These are phyloP conservation scores for Diadophis punctatus DNA, from an alignment of 2,113 vertebrate genomes.

Conservation along the genomic window DNA sequence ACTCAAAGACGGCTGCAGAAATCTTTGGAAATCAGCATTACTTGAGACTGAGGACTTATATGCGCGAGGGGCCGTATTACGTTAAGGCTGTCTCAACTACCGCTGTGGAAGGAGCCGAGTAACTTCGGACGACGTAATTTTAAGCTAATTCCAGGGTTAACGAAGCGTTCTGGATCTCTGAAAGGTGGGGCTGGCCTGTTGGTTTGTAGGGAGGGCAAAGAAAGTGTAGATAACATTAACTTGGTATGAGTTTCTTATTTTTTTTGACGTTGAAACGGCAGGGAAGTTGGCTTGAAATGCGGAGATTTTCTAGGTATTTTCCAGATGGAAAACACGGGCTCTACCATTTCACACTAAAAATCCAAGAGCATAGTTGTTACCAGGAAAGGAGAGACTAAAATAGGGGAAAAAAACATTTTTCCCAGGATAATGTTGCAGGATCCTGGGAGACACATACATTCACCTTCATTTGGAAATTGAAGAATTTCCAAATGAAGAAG, in stretches of 20 bases:
- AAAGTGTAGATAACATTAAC: slow-evolving; percentile 4
- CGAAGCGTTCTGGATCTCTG: slow-evolving; percentile 2
- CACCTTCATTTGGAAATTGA: neutral
- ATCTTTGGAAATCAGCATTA: slow-evolving; percentile 87
- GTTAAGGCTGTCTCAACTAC: slow-evolving; percentile 82
- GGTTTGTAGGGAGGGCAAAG: neutral
- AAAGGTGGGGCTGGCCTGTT: neutral
- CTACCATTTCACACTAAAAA: too few relatives aligned
- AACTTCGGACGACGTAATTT: slow-evolving; percentile 31
- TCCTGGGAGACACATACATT: neutral
- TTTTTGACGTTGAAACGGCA: neutral
- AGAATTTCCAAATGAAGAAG: too few relatives aligned
- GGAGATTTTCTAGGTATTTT: neutral
- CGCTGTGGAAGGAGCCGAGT: slow-evolving; percentile 88
- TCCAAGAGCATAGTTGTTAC: neutral
- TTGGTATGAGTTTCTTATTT: neutral
- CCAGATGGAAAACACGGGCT: neutral
- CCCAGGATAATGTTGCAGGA: neutral
- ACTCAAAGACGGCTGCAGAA: slow-evolving; percentile 77
- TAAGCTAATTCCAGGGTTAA: neutral
- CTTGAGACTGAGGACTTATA: slow-evolving; percentile 84
- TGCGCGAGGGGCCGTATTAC: slow-evolving; percentile 88
- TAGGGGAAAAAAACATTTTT: neutral
- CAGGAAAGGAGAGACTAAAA: neutral
- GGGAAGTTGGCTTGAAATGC: neutral